These are phyloP conservation scores for Anarsia innoxiella DNA, from an alignment of 2,888 invertebrate species.

Conservation along the genomic window DNA sequence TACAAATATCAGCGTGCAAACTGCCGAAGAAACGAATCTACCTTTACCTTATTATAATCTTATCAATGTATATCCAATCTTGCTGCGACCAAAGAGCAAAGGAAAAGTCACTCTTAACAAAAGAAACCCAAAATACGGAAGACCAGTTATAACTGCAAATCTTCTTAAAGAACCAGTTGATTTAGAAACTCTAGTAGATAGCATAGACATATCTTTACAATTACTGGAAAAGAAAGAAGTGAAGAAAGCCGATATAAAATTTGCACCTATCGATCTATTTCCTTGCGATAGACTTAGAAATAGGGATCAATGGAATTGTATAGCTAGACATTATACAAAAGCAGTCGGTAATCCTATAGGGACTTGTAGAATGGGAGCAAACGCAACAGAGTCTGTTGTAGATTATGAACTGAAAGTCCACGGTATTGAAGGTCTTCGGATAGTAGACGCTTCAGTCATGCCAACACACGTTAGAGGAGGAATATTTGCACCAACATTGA, in stretches of 20 bases:
- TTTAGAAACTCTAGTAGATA: slow-evolving; percentile 58
- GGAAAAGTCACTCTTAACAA: slow-evolving; percentile 61
- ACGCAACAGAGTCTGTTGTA: slow-evolving; percentile 56
- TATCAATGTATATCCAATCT: slow-evolving; percentile 55
- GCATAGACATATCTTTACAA: slow-evolving; percentile 63
- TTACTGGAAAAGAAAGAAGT: slow-evolving; percentile 62
- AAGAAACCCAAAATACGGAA: slow-evolving; percentile 62
- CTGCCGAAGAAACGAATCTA: slow-evolving; percentile 53
- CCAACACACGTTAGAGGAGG: slow-evolving; percentile 61
- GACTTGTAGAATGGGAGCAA: slow-evolving; percentile 65
- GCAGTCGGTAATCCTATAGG: slow-evolving; percentile 63
- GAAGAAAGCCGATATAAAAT: slow-evolving; percentile 58
- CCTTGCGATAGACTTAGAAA: slow-evolving; percentile 60
- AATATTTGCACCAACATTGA: slow-evolving; percentile 56
- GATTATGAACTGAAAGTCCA: slow-evolving; percentile 56
- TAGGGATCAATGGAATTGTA: slow-evolving; percentile 68
- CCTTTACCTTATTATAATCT: slow-evolving; percentile 65
- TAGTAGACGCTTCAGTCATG: slow-evolving; percentile 66
- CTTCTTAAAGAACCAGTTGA: slow-evolving; percentile 63
- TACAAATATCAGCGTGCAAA: slow-evolving; percentile 56
- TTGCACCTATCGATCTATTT: slow-evolving; percentile 61
- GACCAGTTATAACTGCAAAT: slow-evolving; percentile 64
- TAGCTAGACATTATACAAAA: slow-evolving; percentile 65
- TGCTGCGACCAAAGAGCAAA: slow-evolving; percentile 61
- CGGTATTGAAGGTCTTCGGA: slow-evolving; percentile 60